Base-by-base conservation (phyloP, 37 sponge, comb jelly and placozoan genomes). In the Hormiphora californensis region DNA sequence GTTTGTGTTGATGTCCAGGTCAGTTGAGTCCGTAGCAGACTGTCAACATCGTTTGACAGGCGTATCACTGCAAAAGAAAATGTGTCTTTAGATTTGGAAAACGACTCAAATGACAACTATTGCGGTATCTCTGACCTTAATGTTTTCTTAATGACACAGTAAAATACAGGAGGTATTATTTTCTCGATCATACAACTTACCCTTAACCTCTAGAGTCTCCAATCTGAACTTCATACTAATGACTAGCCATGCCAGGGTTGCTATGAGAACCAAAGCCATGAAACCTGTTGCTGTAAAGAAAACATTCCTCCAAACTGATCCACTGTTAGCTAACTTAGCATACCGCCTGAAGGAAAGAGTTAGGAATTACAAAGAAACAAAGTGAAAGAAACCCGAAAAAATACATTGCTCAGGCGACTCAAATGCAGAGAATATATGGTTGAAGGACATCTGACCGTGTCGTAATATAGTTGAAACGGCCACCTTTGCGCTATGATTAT, bases 1-100 rank as follows among this genome's bases (percentile, higher is more conserved):
- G 81, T 73, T 28, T 73, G 81, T 28, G 81, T 73, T 21, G 81
- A 73, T 5, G 44, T 73, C 81, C 81, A 73, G 1, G 81, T 73
- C 23, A 73, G 27, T 21, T 73, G 81, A 17, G 81, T 73, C 23
- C 81, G 32, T 11, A 73, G 38, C 35, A 73, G 25, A 40, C 81
- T 73, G 22, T 73, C 81, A 0, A 73, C 81, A 41, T 73, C 81
- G 44, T 73, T 73, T 17, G 81, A 43, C n/a, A 73, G 81, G 2
- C 81, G 41, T 7, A 73, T 73, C 5, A 73, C 81, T 73, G 68
- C 4, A 21, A 46, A 40, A 30, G 27, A 28, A 28, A 28, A 57
- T 21, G 7, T 57, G 61, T 19, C 27, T 5, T 19, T 23, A 12
- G n/a, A 28, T 23, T 21, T 49, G 15, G 53, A 49, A 17, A 17